Evolutionary conservation across 2,888 invertebrate genomes (phyloP).

Genomic region (Dasypolia templi): DNA sequence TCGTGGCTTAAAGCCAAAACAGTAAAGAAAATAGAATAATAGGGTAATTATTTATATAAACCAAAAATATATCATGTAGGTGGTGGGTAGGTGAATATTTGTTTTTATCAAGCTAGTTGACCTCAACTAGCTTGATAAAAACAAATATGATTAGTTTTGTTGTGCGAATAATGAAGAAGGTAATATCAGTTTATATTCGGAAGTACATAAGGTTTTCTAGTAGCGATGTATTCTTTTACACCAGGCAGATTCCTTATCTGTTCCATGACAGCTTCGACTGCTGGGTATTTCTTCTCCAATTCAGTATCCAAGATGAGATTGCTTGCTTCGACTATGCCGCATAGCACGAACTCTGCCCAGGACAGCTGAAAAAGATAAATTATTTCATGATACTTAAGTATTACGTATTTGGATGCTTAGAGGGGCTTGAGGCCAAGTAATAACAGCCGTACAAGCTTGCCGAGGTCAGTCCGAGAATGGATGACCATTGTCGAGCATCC

Average conservation of each 20-base stretch:
- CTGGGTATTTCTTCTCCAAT: conserved; percentile 80
- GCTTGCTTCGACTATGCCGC: conserved; percentile 79
- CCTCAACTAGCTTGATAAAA: too few relatives aligned
- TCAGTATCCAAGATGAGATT: conserved; percentile 74
- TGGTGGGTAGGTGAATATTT: too few relatives aligned
- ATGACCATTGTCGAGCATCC: not conserved
- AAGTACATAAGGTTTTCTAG: conserved; percentile 61
- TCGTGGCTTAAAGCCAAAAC: too few relatives aligned
- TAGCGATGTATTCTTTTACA: conserved; percentile 81
- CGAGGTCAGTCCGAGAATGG: not conserved
- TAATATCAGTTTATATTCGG: conserved; percentile 17
- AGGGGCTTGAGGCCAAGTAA: not conserved
- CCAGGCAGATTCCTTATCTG: conserved; percentile 77
- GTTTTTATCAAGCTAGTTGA: too few relatives aligned
- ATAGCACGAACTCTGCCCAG: conserved; percentile 84
- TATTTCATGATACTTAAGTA: not conserved
- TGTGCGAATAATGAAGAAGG: not conserved
- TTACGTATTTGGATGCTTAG: not conserved
- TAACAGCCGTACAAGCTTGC: not conserved
- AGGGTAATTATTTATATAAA: too few relatives aligned
- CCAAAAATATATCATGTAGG: too few relatives aligned
- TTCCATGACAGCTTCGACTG: conserved; percentile 70
- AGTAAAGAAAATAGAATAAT: too few relatives aligned
- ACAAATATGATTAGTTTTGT: too few relatives aligned
- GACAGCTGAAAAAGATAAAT: conserved; percentile 72